Percentiles rank a stretch among this genome's conserved stretches.
These are phyloP conservation scores for Actenoides hombroni DNA, from an alignment of 2,113 vertebrate genomes.

Conservation along the genomic window DNA sequence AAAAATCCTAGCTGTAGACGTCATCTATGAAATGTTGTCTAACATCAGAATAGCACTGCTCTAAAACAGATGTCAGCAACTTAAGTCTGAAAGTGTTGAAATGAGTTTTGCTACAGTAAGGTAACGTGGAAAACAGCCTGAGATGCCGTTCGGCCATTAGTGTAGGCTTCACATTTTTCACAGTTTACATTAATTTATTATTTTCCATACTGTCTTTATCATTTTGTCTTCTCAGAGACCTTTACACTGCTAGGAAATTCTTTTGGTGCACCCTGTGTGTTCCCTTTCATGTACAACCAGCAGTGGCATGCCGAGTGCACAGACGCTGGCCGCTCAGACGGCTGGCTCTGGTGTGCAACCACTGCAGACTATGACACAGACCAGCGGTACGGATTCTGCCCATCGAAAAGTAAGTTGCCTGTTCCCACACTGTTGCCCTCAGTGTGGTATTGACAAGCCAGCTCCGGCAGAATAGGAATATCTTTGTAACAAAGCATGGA, in stretches of 20 bases:
- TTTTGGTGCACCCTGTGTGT: conserved; percentile 83
- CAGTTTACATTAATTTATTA: neutral
- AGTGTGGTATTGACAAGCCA: rapidly evolving
- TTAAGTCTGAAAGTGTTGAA: neutral
- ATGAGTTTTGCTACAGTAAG: neutral
- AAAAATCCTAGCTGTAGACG: neutral
- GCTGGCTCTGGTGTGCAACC: conserved; percentile 85
- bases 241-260: conserved; percentile 86
- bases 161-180: neutral
- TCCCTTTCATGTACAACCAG: conserved; percentile 79
- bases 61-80: neutral
- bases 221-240: conserved; percentile 72
- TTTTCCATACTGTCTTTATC: neutral
- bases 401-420: conserved; percentile 71
- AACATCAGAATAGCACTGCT: neutral
- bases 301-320: conserved; percentile 85
- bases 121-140: neutral
- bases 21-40: neutral
- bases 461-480: rapidly evolving
- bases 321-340: conserved; percentile 69
- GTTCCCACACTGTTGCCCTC: neutral
- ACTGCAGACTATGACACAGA: conserved; percentile 74
- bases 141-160: neutral
- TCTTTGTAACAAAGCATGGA: neutral
- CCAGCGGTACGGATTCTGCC: conserved; percentile 83